Evolutionary conservation across 2,888 invertebrate genomes (phyloP).

Genomic region (Tinea pellionella): DNA sequence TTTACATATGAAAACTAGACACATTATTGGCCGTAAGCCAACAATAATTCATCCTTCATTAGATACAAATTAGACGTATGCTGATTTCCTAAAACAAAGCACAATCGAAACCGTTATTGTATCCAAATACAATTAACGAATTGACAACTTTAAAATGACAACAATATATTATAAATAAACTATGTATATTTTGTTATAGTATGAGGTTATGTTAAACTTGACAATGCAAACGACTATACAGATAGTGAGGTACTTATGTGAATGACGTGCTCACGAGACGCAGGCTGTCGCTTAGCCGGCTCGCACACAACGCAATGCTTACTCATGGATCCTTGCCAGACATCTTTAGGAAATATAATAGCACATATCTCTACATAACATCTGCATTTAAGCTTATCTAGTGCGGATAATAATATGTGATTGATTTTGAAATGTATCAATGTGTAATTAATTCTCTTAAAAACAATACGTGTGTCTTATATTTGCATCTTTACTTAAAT

Average conservation of each 20-base stretch:
- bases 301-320: slow-evolving; percentile 28
- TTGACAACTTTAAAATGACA: background rate
- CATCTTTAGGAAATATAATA: slow-evolving; percentile 20
- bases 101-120: background rate
- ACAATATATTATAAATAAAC: background rate
- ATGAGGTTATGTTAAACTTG: background rate
- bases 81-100: background rate
- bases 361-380: background rate
- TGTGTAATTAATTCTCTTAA: too few relatives aligned
- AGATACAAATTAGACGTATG: background rate
- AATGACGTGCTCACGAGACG: slow-evolving; percentile 16
- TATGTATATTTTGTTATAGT: background rate
- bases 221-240: background rate
- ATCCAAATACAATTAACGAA: background rate
- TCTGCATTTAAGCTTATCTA: background rate
- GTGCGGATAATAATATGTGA: background rate
- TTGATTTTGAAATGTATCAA: background rate
- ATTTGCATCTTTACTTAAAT: background rate
- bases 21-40: background rate
- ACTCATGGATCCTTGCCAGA: slow-evolving; percentile 53
- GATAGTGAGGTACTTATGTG: slow-evolving; percentile 2
- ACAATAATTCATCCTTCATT: slow-evolving; percentile 5
- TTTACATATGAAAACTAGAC: background rate
- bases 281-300: slow-evolving; percentile 40
- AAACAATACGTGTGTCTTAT: background rate